A percentile compares a stretch with the other conserved stretches of the same genome.
phyloP scores from a whole-genome alignment of 2,888 invertebrate species.

The Malthinus seriepunctatus region DNA sequence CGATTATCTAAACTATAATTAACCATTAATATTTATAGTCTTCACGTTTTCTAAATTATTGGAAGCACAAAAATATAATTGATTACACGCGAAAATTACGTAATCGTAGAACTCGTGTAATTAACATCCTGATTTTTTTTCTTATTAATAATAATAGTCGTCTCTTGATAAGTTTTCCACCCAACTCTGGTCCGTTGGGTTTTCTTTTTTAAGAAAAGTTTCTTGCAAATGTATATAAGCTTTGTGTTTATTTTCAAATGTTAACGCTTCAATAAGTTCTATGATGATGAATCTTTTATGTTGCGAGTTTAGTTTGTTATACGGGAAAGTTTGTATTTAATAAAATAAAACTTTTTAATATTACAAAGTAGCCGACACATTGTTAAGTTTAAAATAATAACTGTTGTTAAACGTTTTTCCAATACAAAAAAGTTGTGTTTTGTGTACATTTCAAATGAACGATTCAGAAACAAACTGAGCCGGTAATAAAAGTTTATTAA shows the following conservation, averaged over 20 bases:
- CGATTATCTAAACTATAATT: too few species aligned
- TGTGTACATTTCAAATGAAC: too few species aligned
- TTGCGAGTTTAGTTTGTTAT: not conserved
- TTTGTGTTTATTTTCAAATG: slow-evolving; percentile 17
- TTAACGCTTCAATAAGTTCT: slow-evolving; percentile 15
- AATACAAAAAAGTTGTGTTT: too few species aligned
- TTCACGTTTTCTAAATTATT: not conserved
- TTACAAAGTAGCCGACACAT: not conserved
- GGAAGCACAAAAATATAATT: not conserved
- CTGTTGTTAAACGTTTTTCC: not conserved
- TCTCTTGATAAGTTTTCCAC: not conserved
- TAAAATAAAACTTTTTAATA: slow-evolving; percentile 1
- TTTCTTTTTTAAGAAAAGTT: slow-evolving; percentile 11
- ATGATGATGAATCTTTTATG: slow-evolving; percentile 11
- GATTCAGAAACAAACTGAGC: too few species aligned
- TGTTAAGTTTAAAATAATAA: not conserved
- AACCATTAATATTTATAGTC: too few species aligned
- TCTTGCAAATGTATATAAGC: slow-evolving; percentile 6
- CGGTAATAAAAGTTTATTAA: too few species aligned
- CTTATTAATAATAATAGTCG: too few species aligned
- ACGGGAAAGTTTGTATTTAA: not conserved
- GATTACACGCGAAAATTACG: not conserved
- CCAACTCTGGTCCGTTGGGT: slow-evolving; percentile 8
- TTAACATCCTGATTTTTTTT: not conserved
- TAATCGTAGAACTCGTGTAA: not conserved